A percentile compares a stretch with the other conserved stretches of the same genome.
phyloP scores from a whole-genome alignment of 2,113 vertebrate genomes.

The Pipra filicauda region DNA sequence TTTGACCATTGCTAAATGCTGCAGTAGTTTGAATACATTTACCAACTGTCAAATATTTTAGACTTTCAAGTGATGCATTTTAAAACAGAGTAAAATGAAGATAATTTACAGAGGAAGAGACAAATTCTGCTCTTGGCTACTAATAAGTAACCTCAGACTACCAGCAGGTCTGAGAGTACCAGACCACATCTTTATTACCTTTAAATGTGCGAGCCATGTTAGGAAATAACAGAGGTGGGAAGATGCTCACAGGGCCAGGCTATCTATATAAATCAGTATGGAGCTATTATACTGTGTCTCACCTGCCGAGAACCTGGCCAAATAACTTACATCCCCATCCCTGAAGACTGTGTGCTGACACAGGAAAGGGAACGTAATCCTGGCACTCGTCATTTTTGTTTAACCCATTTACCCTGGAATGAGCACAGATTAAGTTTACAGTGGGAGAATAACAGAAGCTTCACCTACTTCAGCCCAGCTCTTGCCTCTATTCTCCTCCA shows the following conservation, averaged over 20 bases:
- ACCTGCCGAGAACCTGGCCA: background rate
- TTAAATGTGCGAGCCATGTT: background rate
- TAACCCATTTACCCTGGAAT: background rate
- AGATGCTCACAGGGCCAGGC: background rate
- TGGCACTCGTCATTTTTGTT: conserved; percentile 34
- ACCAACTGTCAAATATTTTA: conserved; percentile 36
- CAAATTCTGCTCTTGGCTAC: background rate
- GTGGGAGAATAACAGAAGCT: background rate
- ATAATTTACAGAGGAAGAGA: conserved; percentile 33
- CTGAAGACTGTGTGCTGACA: background rate
- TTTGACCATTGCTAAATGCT: conserved; percentile 35
- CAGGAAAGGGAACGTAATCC: background rate
- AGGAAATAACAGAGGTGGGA: background rate
- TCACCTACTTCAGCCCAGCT: background rate
- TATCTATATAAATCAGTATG: background rate
- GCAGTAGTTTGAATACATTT: conserved; percentile 40
- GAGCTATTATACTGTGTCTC: background rate
- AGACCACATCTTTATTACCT: background rate
- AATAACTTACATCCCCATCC: background rate
- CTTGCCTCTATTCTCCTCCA: background rate
- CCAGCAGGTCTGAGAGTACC: background rate
- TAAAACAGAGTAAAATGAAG: background rate
- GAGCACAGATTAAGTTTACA: background rate
- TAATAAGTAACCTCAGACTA: background rate
- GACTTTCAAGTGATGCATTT: conserved; percentile 42